Percentiles rank a stretch among this genome's conserved stretches.
Conservation (phyloP, 2,888 invertebrate species). For the Emmelina monodactyla region DNA sequence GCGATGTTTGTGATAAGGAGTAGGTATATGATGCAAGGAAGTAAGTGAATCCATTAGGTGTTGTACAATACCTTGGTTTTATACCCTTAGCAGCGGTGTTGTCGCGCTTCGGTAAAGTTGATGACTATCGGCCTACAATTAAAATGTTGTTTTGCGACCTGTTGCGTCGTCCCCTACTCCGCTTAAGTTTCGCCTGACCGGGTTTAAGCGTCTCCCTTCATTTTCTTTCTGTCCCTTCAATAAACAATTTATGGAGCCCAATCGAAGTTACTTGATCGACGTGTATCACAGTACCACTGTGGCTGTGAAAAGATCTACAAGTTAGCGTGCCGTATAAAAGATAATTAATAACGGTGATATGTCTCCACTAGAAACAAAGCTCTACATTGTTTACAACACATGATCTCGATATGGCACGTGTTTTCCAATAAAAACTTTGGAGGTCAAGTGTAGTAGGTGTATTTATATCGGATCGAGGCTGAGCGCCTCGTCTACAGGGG, state of each 20-base stretch:
- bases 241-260: no score
- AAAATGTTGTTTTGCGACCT: conserved; percentile 62
- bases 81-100: conserved; percentile 30
- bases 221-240: no score
- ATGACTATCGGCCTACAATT: conserved; percentile 59
- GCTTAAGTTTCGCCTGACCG: conserved; percentile 1
- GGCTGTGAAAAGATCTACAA: no score
- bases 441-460: conserved; percentile 67
- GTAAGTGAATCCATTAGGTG: conserved; percentile 42
- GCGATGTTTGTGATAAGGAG: conserved; percentile 19
- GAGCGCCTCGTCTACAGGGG: conserved; percentile 53
- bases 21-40: no score
- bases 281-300: no score
- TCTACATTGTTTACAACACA: conserved; percentile 41
- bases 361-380: neutral
- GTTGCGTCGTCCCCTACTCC: conserved; percentile 41
- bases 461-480: conserved; percentile 63
- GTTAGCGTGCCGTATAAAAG: no score
- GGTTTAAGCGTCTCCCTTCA: neutral
- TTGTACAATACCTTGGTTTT: no score
- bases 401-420: conserved; percentile 53
- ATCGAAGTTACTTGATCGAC: no score
- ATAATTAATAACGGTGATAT: conserved; percentile 11
- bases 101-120: conserved; percentile 54
- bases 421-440: conserved; percentile 65